These are phyloP conservation scores for Candidula unifasciata DNA, from an alignment of 2,888 invertebrate genomes.

Conservation along the genomic window DNA sequence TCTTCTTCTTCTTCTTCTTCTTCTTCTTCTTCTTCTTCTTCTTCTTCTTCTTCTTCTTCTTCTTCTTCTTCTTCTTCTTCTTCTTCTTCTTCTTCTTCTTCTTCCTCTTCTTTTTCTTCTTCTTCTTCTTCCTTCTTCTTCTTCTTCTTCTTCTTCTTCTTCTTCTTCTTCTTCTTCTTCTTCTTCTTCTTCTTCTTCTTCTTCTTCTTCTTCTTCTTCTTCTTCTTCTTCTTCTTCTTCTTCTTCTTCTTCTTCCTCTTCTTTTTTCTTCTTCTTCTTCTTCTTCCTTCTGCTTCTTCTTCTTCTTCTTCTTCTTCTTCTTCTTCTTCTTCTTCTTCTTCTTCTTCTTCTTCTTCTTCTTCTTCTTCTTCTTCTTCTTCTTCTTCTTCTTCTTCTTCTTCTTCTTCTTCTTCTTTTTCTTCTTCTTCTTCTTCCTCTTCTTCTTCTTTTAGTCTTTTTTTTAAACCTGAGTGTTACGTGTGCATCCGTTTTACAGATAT, in stretches of 20 bases:
- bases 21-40: slow-evolving; percentile 9
- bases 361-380: too few species aligned
- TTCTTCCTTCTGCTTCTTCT: too few species aligned
- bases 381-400: too few species aligned
- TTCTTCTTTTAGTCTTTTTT: too few species aligned
- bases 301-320: too few species aligned
- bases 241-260: neutral
- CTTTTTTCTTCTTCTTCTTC: neutral
- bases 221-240: neutral
- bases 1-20: slow-evolving; percentile 12
- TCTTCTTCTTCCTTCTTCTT: neutral
- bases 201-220: neutral
- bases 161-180: neutral
- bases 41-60: neutral
- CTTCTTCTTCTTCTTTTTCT: too few species aligned
- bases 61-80: slow-evolving; percentile 10
- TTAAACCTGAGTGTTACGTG: too few species aligned
- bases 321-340: too few species aligned
- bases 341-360: too few species aligned
- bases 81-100: slow-evolving; percentile 21
- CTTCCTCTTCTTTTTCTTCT: slow-evolving; percentile 2
- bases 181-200: neutral
- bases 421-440: too few species aligned
- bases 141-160: neutral
- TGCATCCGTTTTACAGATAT: too few species aligned